Evolutionary conservation across 2,113 vertebrate species (phyloP), one percentile per base, ranked within the genome.

Genomic region (Muscicapa adusta): DNA sequence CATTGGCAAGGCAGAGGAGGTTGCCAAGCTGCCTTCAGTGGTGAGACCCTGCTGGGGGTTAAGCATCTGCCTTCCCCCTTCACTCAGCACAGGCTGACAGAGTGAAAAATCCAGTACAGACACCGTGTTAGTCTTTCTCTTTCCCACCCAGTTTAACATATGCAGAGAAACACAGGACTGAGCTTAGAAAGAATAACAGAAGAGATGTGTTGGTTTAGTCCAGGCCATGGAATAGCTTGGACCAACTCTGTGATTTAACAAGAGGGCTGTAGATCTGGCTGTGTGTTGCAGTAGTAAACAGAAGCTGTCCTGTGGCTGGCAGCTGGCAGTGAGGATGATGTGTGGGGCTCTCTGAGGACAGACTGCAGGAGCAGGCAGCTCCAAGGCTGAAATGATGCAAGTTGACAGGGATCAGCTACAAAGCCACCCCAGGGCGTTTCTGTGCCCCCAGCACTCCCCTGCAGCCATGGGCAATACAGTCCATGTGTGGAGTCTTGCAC

Each of bases 51-150:
- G 80, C 91, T 87, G 87, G 53, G 83, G 86, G 86, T 95, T 89
- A 95, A 93, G 80, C 68, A 89, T 77, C 80, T 92, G 76, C 42
- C 53, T 85, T 91, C 34, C 24, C n/a, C 18, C 24, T 94, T 87
- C 36, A 10, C 73, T 80, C 91, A 89, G 81, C 48, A 75, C 50
- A 87, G 54, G 45, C 42, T 26, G 66, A 54, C 50, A 53, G 76
- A 63, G n/a, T 48, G 7, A 89, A 88, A 92, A 81, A 70, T 60
- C 68, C 87, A 33, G 11, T 38, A 28, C 76, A 89, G 76, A 62
- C 68, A 36, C 38, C 6, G 61, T 71, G 43, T 40, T 90, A 63
- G 73, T 85, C 77, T 70, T 75, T 56, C 61, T 75, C 34, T 63
- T 93, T 43, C 42, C 60, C 43, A 26, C 33, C 33, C 65, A n/a